These are phyloP conservation scores for Temnothorax longispinosus DNA, from an alignment of 1,140 invertebrate genomes.

Conservation along the genomic window DNA sequence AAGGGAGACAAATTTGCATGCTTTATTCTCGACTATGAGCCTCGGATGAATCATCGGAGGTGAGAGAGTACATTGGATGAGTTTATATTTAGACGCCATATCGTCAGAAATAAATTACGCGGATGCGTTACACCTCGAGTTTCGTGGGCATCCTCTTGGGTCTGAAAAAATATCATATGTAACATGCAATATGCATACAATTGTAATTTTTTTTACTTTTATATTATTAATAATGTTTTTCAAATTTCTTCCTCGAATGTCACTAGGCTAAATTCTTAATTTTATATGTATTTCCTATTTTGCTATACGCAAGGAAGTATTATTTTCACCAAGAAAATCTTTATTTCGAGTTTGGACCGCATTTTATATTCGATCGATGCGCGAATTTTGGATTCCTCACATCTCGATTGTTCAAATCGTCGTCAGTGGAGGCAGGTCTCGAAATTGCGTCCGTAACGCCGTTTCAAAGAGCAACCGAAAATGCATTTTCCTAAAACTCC, in stretches of 20 bases:
- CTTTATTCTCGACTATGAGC: conserved; percentile 43
- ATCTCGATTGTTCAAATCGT: background rate
- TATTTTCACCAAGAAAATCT: background rate
- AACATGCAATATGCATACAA: background rate
- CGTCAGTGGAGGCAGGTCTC: background rate
- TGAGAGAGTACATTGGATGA: conserved; percentile 31
- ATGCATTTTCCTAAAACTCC: background rate
- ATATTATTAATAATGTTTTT: background rate
- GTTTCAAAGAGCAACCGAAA: conserved; percentile 24
- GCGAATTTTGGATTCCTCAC: background rate
- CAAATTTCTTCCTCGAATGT: background rate
- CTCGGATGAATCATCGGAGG: conserved; percentile 36
- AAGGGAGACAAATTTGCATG: conserved; percentile 50
- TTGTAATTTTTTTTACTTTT: background rate
- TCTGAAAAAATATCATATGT: background rate
- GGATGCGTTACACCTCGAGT: background rate
- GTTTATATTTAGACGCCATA: conserved; percentile 12
- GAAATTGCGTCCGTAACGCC: background rate
- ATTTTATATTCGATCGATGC: background rate
- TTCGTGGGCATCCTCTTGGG: background rate
- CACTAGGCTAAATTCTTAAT: background rate
- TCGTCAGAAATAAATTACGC: conserved; percentile 15
- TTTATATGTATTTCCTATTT: background rate
- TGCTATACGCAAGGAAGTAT: no score
- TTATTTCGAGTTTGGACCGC: background rate